These are phyloP conservation scores for Crossocerus cetratus DNA, from an alignment of 2,888 invertebrate species.

Conservation along the genomic window DNA sequence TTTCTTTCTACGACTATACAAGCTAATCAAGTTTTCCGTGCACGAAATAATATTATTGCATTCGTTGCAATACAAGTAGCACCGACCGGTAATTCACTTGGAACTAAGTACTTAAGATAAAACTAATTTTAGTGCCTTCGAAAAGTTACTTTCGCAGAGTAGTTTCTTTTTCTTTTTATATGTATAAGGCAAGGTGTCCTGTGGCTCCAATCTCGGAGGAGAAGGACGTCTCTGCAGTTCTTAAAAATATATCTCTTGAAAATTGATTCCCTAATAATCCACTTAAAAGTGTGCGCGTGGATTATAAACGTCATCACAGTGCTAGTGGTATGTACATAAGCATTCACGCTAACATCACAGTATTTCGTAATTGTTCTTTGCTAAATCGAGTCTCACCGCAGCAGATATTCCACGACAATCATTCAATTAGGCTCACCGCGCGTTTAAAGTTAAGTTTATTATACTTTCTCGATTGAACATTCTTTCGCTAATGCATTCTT, in stretches of 20 bases:
- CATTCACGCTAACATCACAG: slow-evolving; percentile 59
- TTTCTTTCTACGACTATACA: slow-evolving; percentile 25
- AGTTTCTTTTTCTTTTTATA: slow-evolving; percentile 30
- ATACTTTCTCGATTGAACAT: slow-evolving; percentile 48
- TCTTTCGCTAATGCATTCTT: slow-evolving; percentile 17
- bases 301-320: slow-evolving; percentile 47
- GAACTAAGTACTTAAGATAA: slow-evolving; percentile 41
- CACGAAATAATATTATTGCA: slow-evolving; percentile 45
- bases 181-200: slow-evolving; percentile 49
- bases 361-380: slow-evolving; percentile 45
- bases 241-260: slow-evolving; percentile 51
- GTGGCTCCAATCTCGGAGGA: slow-evolving; percentile 28
- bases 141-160: slow-evolving; percentile 44
- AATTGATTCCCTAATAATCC: slow-evolving; percentile 45
- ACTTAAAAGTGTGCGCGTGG: slow-evolving; percentile 44
- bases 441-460: slow-evolving; percentile 23
- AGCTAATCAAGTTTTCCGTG: slow-evolving; percentile 31
- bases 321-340: slow-evolving; percentile 37
- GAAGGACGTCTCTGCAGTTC: slow-evolving; percentile 29
- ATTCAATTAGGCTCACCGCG: slow-evolving; percentile 27
- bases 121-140: slow-evolving; percentile 27
- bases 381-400: slow-evolving; percentile 19
- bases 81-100: slow-evolving; percentile 27
- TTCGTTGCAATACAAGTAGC: slow-evolving; percentile 35
- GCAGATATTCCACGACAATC: slow-evolving; percentile 22